A percentile compares a stretch with the other conserved stretches of the same genome.
These are phyloP conservation scores for Drosophila nr. fundita DNA, from an alignment of 2,888 invertebrate species.

Conservation along the genomic window DNA sequence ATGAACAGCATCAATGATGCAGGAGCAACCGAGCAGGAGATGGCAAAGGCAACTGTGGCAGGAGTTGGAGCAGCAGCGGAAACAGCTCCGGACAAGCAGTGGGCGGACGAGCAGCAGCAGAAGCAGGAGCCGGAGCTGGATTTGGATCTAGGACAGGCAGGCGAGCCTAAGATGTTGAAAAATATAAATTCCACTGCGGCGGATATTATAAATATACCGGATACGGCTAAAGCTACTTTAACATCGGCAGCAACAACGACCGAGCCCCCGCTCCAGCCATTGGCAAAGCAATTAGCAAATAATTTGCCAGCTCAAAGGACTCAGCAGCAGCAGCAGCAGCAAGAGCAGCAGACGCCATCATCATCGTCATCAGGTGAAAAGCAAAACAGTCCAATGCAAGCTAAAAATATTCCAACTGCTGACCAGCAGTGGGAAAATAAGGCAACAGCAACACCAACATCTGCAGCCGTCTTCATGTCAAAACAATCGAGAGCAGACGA, in stretches of 20 bases:
- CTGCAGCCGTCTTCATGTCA: slow-evolving; percentile 58
- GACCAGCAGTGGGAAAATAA: slow-evolving; percentile 54
- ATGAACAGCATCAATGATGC: slow-evolving; percentile 56
- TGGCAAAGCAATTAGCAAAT: slow-evolving; percentile 74
- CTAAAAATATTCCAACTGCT: slow-evolving; percentile 51
- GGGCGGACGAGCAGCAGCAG: slow-evolving; percentile 10
- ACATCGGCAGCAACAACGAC: slow-evolving; percentile 22
- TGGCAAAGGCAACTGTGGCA: slow-evolving; percentile 17
- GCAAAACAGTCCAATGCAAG: slow-evolving; percentile 47
- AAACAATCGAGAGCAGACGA: slow-evolving; percentile 62
- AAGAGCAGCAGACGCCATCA: slow-evolving; percentile 28
- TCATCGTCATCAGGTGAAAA: slow-evolving; percentile 67
- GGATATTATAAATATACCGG: slow-evolving; percentile 77
- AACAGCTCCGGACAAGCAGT: slow-evolving; percentile 37
- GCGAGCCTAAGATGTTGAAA: slow-evolving; percentile 66
- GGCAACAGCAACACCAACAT: slow-evolving; percentile 35
- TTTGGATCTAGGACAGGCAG: slow-evolving; percentile 28
- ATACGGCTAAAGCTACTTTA: slow-evolving; percentile 45
- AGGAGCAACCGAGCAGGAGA: slow-evolving; percentile 34
- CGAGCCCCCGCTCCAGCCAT: slow-evolving; percentile 27
- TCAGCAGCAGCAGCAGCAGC: slow-evolving; percentile 30
- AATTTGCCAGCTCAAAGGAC: slow-evolving; percentile 63
- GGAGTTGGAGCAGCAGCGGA: slow-evolving; percentile 43
- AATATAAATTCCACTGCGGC: slow-evolving; percentile 72
- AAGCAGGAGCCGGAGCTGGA: slow-evolving; percentile 24